Percentiles rank a stretch among this genome's conserved stretches.
Evolutionary conservation across 2,888 invertebrate species (phyloP).

Genomic region (Formica aserva): DNA sequence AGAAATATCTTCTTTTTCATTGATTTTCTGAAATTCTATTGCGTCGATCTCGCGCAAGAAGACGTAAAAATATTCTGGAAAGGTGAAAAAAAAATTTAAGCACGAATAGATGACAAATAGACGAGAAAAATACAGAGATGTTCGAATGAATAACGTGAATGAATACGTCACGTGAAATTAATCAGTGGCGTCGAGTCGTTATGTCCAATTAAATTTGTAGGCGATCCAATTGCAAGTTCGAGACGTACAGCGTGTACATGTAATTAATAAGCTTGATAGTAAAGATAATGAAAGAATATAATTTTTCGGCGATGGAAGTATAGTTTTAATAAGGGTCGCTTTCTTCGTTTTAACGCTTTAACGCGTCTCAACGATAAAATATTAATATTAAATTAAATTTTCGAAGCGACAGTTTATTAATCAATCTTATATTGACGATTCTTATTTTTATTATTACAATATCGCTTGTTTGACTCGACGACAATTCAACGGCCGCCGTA

Average conservation of each 20-base stretch:
- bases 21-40: background rate
- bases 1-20: background rate
- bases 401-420: slow-evolving; percentile 22
- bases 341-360: slow-evolving; percentile 36
- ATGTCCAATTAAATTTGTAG: background rate
- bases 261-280: background rate
- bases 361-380: slow-evolving; percentile 31
- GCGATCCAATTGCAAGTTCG: background rate
- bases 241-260: background rate
- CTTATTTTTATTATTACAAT: slow-evolving; percentile 25
- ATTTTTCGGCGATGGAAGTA: slow-evolving; percentile 15
- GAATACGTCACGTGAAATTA: background rate
- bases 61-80: background rate
- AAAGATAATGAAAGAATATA: slow-evolving; percentile 6
- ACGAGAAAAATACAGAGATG: background rate
- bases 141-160: background rate
- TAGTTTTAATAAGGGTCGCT: background rate
- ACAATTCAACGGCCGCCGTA: background rate
- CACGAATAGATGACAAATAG: background rate
- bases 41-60: background rate
- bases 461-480: slow-evolving; percentile 18
- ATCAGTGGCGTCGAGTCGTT: background rate
- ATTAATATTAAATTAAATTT: slow-evolving; percentile 30
- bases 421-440: slow-evolving; percentile 38
- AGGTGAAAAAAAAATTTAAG: background rate